Conservation (phyloP, 2,113 vertebrate genomes). For the Ursus arctos region DNA sequence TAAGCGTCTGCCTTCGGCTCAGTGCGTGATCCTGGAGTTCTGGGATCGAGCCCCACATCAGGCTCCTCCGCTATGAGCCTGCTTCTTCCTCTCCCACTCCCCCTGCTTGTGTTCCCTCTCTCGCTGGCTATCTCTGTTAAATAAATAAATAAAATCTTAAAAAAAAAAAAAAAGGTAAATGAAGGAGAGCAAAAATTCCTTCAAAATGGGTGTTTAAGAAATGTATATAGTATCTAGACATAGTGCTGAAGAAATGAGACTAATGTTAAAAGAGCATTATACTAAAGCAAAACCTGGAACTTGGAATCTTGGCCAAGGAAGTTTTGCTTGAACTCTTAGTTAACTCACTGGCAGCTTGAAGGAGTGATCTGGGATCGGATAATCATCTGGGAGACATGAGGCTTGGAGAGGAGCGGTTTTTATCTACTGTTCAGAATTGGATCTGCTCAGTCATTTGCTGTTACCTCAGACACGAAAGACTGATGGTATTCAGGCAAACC, state of each 20-base stretch:
- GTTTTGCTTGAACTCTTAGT: neutral
- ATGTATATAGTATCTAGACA: neutral
- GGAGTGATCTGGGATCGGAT: neutral
- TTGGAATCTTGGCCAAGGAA: neutral
- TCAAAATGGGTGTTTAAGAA: conserved; percentile 38
- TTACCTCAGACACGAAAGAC: neutral
- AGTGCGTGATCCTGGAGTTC: too few species aligned
- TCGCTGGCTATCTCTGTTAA: too few species aligned
- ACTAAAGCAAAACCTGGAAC: neutral
- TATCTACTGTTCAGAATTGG: neutral
- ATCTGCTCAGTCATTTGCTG: neutral
- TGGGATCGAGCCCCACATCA: too few species aligned
- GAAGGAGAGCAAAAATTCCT: neutral
- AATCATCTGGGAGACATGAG: neutral
- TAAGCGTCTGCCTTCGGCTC: too few species aligned
- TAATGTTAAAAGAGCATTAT: neutral
- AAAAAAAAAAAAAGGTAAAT: conserved; percentile 7
- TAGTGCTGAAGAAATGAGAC: neutral
- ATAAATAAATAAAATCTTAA: too few species aligned
- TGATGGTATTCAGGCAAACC: neutral
- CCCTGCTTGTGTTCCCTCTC: too few species aligned
- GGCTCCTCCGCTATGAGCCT: too few species aligned
- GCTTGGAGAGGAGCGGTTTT: neutral
- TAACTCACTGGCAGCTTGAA: neutral
- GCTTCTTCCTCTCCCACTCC: too few species aligned